Base-by-base conservation (phyloP, 2,113 vertebrate genomes). In the Damaliscus lunatus region DNA sequence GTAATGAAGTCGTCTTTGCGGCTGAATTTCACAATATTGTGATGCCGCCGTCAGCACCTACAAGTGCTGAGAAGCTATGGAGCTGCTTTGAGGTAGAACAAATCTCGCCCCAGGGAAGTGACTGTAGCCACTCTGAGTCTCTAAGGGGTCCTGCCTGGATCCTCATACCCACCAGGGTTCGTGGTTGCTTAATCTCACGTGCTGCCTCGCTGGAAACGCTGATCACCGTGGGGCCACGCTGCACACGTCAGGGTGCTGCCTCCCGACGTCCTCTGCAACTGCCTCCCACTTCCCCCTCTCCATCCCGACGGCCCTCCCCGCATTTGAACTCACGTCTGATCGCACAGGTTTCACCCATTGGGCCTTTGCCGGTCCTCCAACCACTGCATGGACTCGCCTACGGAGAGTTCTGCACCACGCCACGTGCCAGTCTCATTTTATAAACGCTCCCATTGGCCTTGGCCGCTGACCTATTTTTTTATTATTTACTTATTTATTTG, bases 21-120 rank as follows among this genome's bases (percentile, higher is more conserved):
- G 98, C 97, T 98, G 97, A 92, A 98, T 98, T 99, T 99, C 99
- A 99, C 87, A 99, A 99, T 99, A 99, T 99, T 99, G 86, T 99
- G 99, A 99, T 98, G 98, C 98, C 97, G 96, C 29, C 97, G 96
- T 99, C 99, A 99, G 99, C 98, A 98, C 97, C 98, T 97, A 71
- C 93, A 98, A 98, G 98, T 96, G 95, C 98, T 96, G 98, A 97
- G 97, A 98, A 98, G 98, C 98, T 94, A 9, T 40, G 96, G 98
- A 98, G 31, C 98, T 96, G 96, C 98, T 98, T 52, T 1, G 5
- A 52, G 29, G 93, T 97, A 98, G 98, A 98, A 98, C 95, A 98
- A 97, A 98, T 97, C 97, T 95, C 97, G 83, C 97, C 98, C 97
- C 92, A 96, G 98, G 96, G 94, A 98, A 97, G 3, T 1, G 88